phyloP scores from a whole-genome alignment of 2,797 vertebrate genomes.

The Microctenopoma stevenorrisi region DNA sequence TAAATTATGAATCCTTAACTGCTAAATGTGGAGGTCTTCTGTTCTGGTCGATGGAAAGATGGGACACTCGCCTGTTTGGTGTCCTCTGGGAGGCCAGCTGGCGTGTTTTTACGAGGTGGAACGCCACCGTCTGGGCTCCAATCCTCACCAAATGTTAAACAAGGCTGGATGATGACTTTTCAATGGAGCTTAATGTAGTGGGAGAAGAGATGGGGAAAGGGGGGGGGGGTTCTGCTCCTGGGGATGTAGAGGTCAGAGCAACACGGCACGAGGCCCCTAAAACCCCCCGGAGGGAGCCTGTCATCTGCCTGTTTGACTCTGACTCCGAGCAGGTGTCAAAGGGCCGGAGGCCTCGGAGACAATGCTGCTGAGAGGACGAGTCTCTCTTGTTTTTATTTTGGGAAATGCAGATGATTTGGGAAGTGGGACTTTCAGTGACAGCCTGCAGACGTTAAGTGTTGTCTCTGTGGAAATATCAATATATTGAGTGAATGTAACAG shows the following conservation, averaged over 20 bases:
- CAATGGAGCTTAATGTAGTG: constrained; percentile 68
- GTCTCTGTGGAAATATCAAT: constrained; percentile 56
- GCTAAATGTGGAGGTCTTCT: background rate
- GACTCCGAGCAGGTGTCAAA: constrained; percentile 35
- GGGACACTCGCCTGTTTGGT: rapidly evolving
- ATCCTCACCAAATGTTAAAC: constrained; percentile 53
- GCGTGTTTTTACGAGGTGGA: constrained; percentile 61
- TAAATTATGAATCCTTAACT: no score
- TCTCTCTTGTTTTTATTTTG: background rate
- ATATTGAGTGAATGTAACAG: constrained; percentile 32
- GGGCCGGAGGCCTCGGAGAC: background rate
- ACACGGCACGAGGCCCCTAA: constrained; percentile 36
- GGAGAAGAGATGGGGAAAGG: background rate
- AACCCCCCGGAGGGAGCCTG: constrained; percentile 44
- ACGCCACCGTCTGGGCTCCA: constrained; percentile 35
- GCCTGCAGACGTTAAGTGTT: constrained; percentile 39
- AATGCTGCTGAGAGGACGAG: background rate
- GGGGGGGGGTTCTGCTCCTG: constrained; percentile 1
- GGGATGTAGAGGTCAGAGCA: constrained; percentile 40
- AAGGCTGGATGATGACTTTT: constrained; percentile 49
- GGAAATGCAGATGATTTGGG: no score
- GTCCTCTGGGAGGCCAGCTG: constrained; percentile 57
- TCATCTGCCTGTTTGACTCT: constrained; percentile 49
- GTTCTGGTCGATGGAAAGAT: background rate
- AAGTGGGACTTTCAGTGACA: background rate